These are phyloP conservation scores for Scartelaos histophorus DNA, from an alignment of 2,113 vertebrate species.

Conservation along the genomic window DNA sequence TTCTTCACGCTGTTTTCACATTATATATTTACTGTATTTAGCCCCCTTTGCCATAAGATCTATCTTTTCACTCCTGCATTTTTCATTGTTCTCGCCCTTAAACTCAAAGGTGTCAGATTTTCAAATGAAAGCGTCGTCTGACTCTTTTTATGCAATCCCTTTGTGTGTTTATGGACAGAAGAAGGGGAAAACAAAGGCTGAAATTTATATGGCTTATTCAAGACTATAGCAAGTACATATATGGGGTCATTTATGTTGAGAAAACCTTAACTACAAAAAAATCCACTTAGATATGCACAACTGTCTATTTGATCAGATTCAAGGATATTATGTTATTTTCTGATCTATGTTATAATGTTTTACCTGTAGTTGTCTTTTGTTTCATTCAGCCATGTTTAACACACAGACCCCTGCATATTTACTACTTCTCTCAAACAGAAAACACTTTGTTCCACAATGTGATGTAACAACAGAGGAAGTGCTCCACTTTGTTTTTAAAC, in stretches of 20 bases:
- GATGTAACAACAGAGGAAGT: too few species aligned
- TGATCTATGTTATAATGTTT: too few species aligned
- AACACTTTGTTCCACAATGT: too few species aligned
- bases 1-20: conserved; percentile 69
- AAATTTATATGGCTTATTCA: background rate
- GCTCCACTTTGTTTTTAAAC: too few species aligned
- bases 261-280: background rate
- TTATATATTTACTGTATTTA: conserved; percentile 74
- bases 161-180: conserved; percentile 21
- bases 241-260: too few species aligned
- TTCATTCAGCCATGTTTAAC: too few species aligned
- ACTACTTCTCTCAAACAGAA: too few species aligned
- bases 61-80: conserved; percentile 60
- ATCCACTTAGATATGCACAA: background rate
- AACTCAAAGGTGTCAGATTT: conserved; percentile 60
- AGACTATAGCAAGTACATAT: too few species aligned
- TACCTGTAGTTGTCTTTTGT: too few species aligned
- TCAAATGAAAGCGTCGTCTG: conserved; percentile 21
- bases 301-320: background rate
- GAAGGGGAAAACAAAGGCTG: background rate
- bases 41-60: conserved; percentile 44
- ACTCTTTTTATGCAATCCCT: conserved; percentile 16
- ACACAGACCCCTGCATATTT: too few species aligned
- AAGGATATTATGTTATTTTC: too few species aligned
- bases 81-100: conserved; percentile 54